phyloP scores from a whole-genome alignment of 2,113 vertebrate species.

The Oreochromis spilurus region DNA sequence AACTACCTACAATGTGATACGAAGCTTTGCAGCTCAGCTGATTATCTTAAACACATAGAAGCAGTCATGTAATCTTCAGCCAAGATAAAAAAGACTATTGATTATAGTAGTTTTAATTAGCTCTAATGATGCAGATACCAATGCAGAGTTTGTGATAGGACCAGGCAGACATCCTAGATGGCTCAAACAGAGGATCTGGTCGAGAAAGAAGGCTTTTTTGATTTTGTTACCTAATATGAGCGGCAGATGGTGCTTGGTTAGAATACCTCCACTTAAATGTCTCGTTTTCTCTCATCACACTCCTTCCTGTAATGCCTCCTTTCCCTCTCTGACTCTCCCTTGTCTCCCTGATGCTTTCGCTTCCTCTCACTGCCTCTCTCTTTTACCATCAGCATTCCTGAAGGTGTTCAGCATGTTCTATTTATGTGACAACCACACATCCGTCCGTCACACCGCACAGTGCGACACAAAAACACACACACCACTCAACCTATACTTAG shows the following conservation, averaged over 20 bases:
- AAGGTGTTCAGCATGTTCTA: conserved; percentile 58
- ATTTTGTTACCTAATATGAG: neutral
- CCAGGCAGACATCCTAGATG: neutral
- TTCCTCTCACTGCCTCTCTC: conserved; percentile 10
- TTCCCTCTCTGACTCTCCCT: conserved; percentile 13
- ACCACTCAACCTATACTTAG: conserved; percentile 45
- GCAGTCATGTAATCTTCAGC: neutral
- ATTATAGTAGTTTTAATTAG: neutral
- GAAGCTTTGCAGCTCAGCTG: neutral
- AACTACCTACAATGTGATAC: neutral
- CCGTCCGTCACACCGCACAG: conserved; percentile 34
- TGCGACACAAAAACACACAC: conserved; percentile 8
- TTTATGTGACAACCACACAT: conserved; percentile 51
- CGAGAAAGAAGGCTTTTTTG: neutral
- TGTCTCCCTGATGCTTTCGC: conserved; percentile 18
- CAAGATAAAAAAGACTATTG: neutral
- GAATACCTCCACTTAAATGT: neutral
- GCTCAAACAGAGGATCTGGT: neutral
- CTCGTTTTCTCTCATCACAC: neutral
- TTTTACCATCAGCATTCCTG: conserved; percentile 51
- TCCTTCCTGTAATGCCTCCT: neutral
- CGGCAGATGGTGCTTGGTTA: neutral
- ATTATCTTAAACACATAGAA: neutral
- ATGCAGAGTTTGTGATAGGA: neutral
- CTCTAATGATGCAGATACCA: neutral